Conservation (phyloP, 1,140 invertebrate genomes). For the Proales similis region DNA sequence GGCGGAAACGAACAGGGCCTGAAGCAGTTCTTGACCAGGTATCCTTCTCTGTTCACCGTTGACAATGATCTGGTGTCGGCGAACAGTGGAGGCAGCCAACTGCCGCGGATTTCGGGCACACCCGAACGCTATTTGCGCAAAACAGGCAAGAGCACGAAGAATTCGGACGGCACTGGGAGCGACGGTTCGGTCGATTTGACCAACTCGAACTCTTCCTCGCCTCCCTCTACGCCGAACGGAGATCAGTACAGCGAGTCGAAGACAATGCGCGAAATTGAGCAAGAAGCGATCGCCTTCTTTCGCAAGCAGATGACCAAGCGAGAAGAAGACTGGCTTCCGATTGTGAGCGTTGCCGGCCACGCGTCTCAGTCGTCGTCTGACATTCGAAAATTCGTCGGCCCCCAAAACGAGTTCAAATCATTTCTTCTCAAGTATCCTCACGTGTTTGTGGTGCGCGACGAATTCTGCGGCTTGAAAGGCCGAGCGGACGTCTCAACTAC, state of each 20-base stretch:
- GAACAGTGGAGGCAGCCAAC: conserved; percentile 37
- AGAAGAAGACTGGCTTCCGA: conserved; percentile 51
- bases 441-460: conserved; percentile 52
- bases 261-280: conserved; percentile 43
- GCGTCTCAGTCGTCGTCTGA: conserved; percentile 51
- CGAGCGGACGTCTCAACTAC: conserved; percentile 15
- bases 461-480: conserved; percentile 47
- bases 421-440: conserved; percentile 51
- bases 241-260: conserved; percentile 25
- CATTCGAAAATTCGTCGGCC: conserved; percentile 53
- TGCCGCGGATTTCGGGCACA: conserved; percentile 25
- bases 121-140: conserved; percentile 34
- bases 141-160: conserved; percentile 2
- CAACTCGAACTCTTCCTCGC: conserved; percentile 16
- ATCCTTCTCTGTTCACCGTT: conserved; percentile 53
- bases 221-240: conserved; percentile 1
- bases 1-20: conserved; percentile 53
- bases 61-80: conserved; percentile 47
- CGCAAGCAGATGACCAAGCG: conserved; percentile 47
- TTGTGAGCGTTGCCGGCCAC: conserved; percentile 53
- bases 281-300: conserved; percentile 54
- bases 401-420: conserved; percentile 51
- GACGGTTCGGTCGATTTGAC: background rate
- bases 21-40: conserved; percentile 52
- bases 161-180: conserved; percentile 1